These are phyloP conservation scores for Saccostrea cuccullata DNA, from an alignment of 1,140 invertebrate species.

Conservation along the genomic window DNA sequence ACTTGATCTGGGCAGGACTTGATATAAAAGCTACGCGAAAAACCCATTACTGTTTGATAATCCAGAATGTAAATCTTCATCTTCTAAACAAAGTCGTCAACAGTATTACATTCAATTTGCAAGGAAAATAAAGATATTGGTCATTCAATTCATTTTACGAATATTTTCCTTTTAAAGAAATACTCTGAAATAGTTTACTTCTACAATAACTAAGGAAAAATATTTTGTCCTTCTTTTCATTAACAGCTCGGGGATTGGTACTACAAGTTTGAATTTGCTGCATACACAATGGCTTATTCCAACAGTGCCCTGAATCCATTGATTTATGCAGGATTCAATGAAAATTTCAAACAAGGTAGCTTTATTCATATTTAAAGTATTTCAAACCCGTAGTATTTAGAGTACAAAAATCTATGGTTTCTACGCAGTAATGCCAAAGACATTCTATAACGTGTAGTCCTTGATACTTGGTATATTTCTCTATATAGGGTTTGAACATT, in stretches of 20 bases:
- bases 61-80: no score
- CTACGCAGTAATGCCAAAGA: not conserved
- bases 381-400: not conserved
- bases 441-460: not conserved
- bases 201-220: no score
- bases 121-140: no score
- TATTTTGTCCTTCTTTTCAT: not conserved
- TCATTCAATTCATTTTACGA: no score
- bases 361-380: not conserved
- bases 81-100: no score
- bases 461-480: not conserved
- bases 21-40: no score
- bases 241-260: conserved; percentile 80
- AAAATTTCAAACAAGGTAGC: conserved; percentile 76
- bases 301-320: conserved; percentile 81
- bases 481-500: conserved; percentile 26
- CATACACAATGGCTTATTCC: conserved; percentile 79
- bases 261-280: conserved; percentile 76
- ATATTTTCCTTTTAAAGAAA: no score
- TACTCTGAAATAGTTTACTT: no score
- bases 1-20: no score
- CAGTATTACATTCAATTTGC: no score
- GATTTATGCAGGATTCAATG: conserved; percentile 81
- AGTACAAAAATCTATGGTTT: not conserved
- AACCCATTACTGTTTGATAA: no score